Evolutionary conservation across 1,140 invertebrate species (phyloP), one percentile per base, ranked within the genome.

Genomic region (Physella acuta): DNA sequence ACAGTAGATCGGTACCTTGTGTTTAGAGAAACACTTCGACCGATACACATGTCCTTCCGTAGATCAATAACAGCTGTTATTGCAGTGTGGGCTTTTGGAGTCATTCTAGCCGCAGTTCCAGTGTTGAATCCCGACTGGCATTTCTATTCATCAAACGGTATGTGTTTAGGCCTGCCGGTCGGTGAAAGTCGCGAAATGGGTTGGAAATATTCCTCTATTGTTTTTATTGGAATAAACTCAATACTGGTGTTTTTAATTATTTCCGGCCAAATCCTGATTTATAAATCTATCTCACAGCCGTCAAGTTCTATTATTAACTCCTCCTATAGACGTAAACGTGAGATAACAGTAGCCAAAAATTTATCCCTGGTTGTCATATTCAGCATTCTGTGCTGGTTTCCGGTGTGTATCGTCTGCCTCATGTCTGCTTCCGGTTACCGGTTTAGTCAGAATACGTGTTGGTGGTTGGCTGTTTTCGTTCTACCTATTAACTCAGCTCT

Each of bases 1-100:
- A 76, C 80, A 8, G 24, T 78, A 1, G 80, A 81, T 39, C 44
- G 80, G n/a, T 71, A 74, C 37, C 34, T 81, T 0, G 68, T 64
- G 1, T 61, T 81, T 3, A 70, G 73, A 16, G 78, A 69, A 68
- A 77, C 79, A 16, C 78, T 80, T 39, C 55, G 68, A 11, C 44
- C 69, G 1, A 17, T 28, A 3, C 20, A 49, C 74, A 4, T 78
- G 16, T 70, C 36, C 37, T 52, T 63, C 2, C 73, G 49, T 30
- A 33, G 53, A 3, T 65, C 74, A 2, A n/a, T 59, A 1, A 24
- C 72, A 31, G 49, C 62, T 24, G 61, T n/a, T n/a, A 44, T 8
- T 3, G n/a, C 59, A 11, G 63, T 49, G 0, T 79, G 77, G 77
- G 0, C 52, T 26, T 26, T 66, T 20, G 63, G 68, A 14, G 3